A percentile compares a stretch with the other conserved stretches of the same genome.
phyloP scores from a whole-genome alignment of 2,888 invertebrate genomes.

The Brachyopa scutellaris region DNA sequence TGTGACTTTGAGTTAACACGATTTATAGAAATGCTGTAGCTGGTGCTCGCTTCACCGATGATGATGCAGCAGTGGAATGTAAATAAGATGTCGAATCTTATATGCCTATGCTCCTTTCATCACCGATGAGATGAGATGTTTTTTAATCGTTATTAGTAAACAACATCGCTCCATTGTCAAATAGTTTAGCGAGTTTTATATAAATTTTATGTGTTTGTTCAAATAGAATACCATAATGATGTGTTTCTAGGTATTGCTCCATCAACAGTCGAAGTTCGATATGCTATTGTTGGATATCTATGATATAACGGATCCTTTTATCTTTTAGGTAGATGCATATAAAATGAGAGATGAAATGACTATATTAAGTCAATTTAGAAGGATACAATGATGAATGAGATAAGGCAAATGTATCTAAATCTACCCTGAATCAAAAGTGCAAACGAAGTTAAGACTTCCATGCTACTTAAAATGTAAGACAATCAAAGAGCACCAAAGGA shows the following conservation, averaged over 20 bases:
- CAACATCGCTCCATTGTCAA: constrained; percentile 23
- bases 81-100: constrained; percentile 67
- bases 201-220: constrained; percentile 11
- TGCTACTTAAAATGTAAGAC: too few species aligned
- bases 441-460: too few species aligned
- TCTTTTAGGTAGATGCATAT: too few species aligned
- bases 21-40: constrained; percentile 51
- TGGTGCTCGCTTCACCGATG: constrained; percentile 30
- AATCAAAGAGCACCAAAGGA: too few species aligned
- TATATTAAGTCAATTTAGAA: too few species aligned
- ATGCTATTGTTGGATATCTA: too few species aligned
- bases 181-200: constrained; percentile 39
- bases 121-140: constrained; percentile 19
- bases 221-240: constrained; percentile 2
- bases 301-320: too few species aligned
- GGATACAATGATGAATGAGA: too few species aligned
- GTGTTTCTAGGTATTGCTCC: not conserved
- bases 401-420: too few species aligned
- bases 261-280: not conserved
- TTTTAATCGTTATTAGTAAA: constrained; percentile 49
- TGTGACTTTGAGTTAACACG: constrained; percentile 72
- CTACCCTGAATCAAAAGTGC: too few species aligned
- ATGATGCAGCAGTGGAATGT: constrained; percentile 65
- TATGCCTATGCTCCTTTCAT: constrained; percentile 36
- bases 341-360: too few species aligned